A percentile compares a stretch with the other conserved stretches of the same genome.
Conservation (phyloP, 2,888 invertebrate genomes). For the Andricus curvator region DNA sequence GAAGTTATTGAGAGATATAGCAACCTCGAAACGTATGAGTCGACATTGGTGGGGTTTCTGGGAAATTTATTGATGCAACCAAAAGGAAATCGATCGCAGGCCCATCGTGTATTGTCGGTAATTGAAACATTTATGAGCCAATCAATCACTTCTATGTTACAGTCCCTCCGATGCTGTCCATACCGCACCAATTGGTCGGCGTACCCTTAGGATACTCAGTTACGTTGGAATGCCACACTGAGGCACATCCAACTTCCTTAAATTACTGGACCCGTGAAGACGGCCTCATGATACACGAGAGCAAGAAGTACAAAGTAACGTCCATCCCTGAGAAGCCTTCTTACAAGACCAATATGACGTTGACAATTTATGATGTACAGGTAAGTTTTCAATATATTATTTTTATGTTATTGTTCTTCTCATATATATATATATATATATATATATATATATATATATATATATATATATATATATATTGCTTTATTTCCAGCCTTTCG, state of each 20-base stretch:
- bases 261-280: constrained; percentile 95
- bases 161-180: constrained; percentile 96
- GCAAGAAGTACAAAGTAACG: constrained; percentile 84
- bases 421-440: too few species aligned
- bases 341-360: constrained; percentile 93
- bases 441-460: too few species aligned
- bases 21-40: background rate
- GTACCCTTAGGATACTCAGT: constrained; percentile 90
- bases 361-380: constrained; percentile 87
- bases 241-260: constrained; percentile 93
- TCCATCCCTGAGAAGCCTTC: constrained; percentile 85
- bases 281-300: constrained; percentile 93
- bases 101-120: constrained; percentile 65
- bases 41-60: constrained; percentile 29
- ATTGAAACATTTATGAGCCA: constrained; percentile 72
- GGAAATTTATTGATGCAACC: constrained; percentile 63
- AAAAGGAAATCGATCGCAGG: constrained; percentile 61
- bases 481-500: too few species aligned
- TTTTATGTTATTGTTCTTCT: background rate
- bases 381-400: constrained; percentile 55
- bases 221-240: constrained; percentile 92
- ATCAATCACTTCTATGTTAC: constrained; percentile 75
- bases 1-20: background rate
- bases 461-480: too few species aligned
- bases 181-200: constrained; percentile 93